phyloP scores from a whole-genome alignment of 1,140 invertebrate species.

The Papilio aristodemus region DNA sequence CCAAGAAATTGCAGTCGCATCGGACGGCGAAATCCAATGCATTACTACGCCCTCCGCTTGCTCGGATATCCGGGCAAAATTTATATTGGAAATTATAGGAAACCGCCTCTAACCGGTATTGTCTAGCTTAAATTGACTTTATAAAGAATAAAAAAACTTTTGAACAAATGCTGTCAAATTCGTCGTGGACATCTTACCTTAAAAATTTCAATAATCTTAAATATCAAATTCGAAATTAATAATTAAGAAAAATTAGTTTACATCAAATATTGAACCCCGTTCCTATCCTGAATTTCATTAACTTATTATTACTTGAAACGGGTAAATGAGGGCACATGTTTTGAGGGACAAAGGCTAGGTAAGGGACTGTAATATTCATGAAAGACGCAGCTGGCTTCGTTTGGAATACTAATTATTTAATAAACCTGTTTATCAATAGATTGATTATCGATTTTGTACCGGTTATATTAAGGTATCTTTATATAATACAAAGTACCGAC shows the following conservation, averaged over 20 bases:
- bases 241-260: not conserved
- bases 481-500: no score
- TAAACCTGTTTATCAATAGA: not conserved
- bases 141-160: no score
- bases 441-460: not conserved
- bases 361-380: not conserved
- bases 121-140: not conserved
- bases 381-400: not conserved
- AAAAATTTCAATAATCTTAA: no score
- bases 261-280: not conserved
- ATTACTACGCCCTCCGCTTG: not conserved
- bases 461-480: not conserved
- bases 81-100: slow-evolving; percentile 19
- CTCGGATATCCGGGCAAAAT: not conserved
- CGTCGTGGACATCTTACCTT: no score
- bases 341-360: not conserved
- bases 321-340: not conserved
- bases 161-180: no score
- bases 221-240: no score
- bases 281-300: no score
- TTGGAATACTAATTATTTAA: not conserved
- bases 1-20: not conserved
- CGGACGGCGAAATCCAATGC: not conserved
- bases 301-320: not conserved
- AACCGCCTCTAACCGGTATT: not conserved